phyloP scores from a whole-genome alignment of 2,113 vertebrate species.

The Corythornis cristatus region DNA sequence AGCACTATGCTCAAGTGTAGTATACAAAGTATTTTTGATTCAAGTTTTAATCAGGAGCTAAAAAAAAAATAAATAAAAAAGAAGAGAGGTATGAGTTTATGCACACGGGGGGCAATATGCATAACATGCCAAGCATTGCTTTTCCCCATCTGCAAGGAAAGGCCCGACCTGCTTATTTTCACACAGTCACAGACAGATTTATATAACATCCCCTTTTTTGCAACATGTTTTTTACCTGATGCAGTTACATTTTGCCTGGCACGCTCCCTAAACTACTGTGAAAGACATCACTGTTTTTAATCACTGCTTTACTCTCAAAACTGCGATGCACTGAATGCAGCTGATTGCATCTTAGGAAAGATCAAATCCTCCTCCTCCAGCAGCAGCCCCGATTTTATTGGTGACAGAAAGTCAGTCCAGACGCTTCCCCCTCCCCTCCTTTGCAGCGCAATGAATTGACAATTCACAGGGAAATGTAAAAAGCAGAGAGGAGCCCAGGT shows the following conservation, averaged over 20 bases:
- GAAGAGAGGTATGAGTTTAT: neutral
- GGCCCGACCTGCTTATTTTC: constrained; percentile 29
- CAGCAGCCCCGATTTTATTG: constrained; percentile 52
- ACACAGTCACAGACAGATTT: neutral
- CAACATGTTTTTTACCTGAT: constrained; percentile 62
- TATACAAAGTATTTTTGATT: constrained; percentile 27
- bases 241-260: constrained; percentile 62
- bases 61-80: neutral
- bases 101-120: neutral
- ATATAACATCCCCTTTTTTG: neutral
- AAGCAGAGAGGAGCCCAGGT: constrained; percentile 67
- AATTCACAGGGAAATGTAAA: constrained; percentile 73
- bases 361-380: constrained; percentile 66
- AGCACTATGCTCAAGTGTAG: neutral
- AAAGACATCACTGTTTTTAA: constrained; percentile 71
- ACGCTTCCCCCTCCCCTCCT: constrained; percentile 26
- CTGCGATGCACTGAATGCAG: constrained; percentile 45
- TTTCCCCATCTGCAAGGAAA: neutral
- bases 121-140: neutral
- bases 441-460: constrained; percentile 73
- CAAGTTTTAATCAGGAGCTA: constrained; percentile 40
- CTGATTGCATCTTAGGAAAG: constrained; percentile 66
- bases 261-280: constrained; percentile 42
- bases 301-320: constrained; percentile 66
- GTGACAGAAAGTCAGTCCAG: constrained; percentile 67